phyloP scores from a whole-genome alignment of 1,140 invertebrate genomes.

The Cylas formicarius region DNA sequence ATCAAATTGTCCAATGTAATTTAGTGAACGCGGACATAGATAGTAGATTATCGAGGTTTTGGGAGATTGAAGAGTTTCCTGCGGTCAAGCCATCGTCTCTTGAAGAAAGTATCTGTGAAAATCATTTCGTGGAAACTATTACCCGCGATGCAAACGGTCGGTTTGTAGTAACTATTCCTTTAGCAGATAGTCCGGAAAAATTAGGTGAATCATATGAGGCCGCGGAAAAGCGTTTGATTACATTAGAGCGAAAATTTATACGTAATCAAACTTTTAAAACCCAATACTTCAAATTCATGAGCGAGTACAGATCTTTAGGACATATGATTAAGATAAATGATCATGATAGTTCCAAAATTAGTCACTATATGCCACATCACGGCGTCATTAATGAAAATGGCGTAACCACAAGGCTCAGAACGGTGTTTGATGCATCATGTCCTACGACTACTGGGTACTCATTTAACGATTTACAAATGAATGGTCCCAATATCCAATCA shows the following conservation, averaged over 20 bases:
- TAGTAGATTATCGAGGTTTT: constrained; percentile 20
- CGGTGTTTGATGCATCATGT: constrained; percentile 37
- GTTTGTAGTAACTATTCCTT: constrained; percentile 21
- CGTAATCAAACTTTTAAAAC: constrained; percentile 20
- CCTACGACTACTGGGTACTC: constrained; percentile 24
- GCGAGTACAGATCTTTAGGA: constrained; percentile 13
- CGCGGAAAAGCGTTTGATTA: constrained; percentile 31
- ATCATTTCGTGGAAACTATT: constrained; percentile 13
- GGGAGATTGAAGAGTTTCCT: constrained; percentile 27
- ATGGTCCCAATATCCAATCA: constrained; percentile 25
- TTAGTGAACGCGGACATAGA: constrained; percentile 1
- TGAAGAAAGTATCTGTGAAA: constrained; percentile 21
- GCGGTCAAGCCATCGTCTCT: constrained; percentile 3
- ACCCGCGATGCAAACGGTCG: constrained; percentile 10
- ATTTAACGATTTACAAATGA: constrained; percentile 25
- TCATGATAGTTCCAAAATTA: background rate
- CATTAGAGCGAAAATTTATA: constrained; percentile 34
- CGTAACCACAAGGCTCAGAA: constrained; percentile 33
- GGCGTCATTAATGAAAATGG: constrained; percentile 33
- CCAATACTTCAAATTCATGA: constrained; percentile 13
- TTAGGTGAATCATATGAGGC: constrained; percentile 32
- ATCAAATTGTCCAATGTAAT: constrained; percentile 2
- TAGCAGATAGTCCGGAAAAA: constrained; percentile 15
- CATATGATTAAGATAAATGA: constrained; percentile 11
- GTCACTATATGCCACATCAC: constrained; percentile 43